Conservation (phyloP, 2,888 invertebrate species). For the Hoplodrina blanda region DNA sequence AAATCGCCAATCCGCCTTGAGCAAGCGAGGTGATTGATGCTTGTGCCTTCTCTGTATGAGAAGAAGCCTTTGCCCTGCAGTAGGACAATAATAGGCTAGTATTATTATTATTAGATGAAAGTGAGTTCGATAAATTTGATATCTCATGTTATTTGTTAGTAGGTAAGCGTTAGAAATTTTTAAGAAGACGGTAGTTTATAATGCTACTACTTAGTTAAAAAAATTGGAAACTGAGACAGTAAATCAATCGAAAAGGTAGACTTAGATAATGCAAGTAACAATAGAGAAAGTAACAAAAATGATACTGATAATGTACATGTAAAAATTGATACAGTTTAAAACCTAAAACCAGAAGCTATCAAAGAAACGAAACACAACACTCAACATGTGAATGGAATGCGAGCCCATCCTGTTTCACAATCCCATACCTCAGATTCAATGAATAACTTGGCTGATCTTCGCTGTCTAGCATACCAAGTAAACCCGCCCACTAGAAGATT, state of each 20-base stretch:
- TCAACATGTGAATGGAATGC: constrained; percentile 13
- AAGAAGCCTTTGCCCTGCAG: too few relatives aligned
- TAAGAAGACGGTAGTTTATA: neutral
- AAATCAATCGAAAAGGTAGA: too few relatives aligned
- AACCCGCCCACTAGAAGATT: constrained; percentile 32
- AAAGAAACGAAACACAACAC: neutral
- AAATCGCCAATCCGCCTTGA: too few relatives aligned
- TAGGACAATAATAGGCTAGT: too few relatives aligned
- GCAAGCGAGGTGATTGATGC: too few relatives aligned
- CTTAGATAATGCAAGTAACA: too few relatives aligned
- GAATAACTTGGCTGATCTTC: constrained; percentile 30
- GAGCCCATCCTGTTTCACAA: constrained; percentile 33
- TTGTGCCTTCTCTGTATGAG: too few relatives aligned
- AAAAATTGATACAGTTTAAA: neutral
- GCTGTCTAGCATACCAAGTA: constrained; percentile 14
- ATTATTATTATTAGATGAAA: too few relatives aligned
- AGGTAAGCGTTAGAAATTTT: neutral
- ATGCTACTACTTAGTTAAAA: too few relatives aligned
- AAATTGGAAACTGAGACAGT: too few relatives aligned
- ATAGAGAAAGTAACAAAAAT: neutral
- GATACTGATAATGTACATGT: neutral
- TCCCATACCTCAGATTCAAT: constrained; percentile 5
- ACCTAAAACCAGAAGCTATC: neutral
- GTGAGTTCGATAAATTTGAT: too few relatives aligned
- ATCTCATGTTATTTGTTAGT: neutral